Conservation (phyloP, 2,797 vertebrate genomes). For the Melanotaenia maccullochi region DNA sequence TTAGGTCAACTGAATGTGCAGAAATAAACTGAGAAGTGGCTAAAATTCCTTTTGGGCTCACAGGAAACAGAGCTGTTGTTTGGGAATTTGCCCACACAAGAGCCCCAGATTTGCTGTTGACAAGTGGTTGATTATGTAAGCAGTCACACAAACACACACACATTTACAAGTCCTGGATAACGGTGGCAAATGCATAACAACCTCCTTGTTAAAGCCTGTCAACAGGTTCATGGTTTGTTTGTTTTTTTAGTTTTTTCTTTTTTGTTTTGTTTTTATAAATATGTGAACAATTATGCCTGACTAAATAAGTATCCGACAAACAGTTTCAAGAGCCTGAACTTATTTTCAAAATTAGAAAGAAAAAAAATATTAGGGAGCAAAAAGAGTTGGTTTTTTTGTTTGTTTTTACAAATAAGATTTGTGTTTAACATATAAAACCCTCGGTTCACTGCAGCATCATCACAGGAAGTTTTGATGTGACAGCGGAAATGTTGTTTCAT, state of each 20-base stretch:
- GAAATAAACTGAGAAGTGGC: background rate
- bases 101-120: slow-evolving; percentile 39
- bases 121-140: slow-evolving; percentile 54
- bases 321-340: no score
- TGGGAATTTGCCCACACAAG: slow-evolving; percentile 17
- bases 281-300: no score
- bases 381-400: no score
- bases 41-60: slow-evolving; percentile 26
- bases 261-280: no score
- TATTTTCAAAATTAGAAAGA: no score
- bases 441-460: background rate
- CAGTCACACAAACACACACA: slow-evolving; percentile 17
- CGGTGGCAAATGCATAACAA: background rate
- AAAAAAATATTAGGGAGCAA: no score
- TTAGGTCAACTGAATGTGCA: background rate
- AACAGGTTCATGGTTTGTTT: background rate
- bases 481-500: slow-evolving; percentile 7
- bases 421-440: no score
- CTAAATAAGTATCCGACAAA: no score
- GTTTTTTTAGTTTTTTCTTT: no score
- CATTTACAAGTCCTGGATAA: slow-evolving; percentile 13
- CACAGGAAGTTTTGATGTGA: background rate
- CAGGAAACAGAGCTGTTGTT: slow-evolving; percentile 37
- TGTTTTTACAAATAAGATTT: no score
- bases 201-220: slow-evolving; percentile 3